A percentile compares a stretch with the other conserved stretches of the same genome.
Conservation (phyloP, 2,888 invertebrate genomes). For the Psylliodes chrysocephalus region DNA sequence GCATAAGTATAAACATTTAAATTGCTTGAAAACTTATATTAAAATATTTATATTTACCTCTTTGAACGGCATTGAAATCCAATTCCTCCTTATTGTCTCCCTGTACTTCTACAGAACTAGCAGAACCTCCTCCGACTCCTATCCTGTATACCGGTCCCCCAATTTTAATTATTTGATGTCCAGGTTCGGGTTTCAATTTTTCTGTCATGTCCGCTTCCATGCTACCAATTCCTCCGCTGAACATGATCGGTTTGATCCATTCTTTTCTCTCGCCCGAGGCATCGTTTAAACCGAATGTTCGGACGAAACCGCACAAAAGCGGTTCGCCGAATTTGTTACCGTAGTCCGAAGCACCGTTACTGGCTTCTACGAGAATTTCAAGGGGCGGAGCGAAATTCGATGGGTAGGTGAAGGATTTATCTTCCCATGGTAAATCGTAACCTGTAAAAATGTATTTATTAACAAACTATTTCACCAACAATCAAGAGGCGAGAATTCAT, state of each 20-base stretch:
- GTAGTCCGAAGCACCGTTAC: constrained; percentile 98
- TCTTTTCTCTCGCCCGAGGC: constrained; percentile 75
- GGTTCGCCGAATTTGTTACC: constrained; percentile 99
- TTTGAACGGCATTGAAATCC: constrained; percentile 97
- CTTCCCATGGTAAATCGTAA: constrained; percentile 90
- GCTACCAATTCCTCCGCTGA: constrained; percentile 91
- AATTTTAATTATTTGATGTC: constrained; percentile 92
- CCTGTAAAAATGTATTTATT: too few relatives aligned
- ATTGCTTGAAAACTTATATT: too few relatives aligned
- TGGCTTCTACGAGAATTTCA: constrained; percentile 93
- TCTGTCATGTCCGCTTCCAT: constrained; percentile 85
- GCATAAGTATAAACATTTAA: too few relatives aligned
- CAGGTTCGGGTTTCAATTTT: constrained; percentile 81
- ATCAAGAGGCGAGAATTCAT: too few relatives aligned
- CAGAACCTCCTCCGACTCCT: constrained; percentile 98
- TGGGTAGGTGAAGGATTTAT: constrained; percentile 79
- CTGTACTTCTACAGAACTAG: constrained; percentile 94
- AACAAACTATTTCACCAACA: too few relatives aligned
- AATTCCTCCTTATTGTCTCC: constrained; percentile 86
- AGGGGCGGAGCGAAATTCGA: constrained; percentile 89
- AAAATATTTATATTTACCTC: constrained; percentile 68
- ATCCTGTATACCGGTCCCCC: constrained; percentile 98
- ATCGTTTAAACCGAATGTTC: constrained; percentile 86
- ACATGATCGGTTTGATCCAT: constrained; percentile 99
- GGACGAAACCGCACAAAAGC: constrained; percentile 88